Conservation (phyloP, 1,140 invertebrate genomes). For the Drosophila simulans region DNA sequence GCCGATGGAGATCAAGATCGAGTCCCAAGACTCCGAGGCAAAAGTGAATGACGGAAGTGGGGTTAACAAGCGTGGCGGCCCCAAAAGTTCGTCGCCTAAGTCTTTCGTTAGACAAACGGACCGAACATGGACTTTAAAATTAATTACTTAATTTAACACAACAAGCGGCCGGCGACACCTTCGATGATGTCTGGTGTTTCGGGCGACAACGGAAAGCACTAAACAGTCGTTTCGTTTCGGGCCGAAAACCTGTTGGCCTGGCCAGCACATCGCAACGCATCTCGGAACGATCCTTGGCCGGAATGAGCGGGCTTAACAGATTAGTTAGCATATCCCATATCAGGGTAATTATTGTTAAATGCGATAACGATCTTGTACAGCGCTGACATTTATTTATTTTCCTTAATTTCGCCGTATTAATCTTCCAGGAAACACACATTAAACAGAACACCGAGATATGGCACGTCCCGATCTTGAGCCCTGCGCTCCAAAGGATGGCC, state of each 20-base stretch:
- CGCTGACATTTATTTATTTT: constrained; percentile 85
- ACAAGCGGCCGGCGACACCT: constrained; percentile 72
- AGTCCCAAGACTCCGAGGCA: background rate
- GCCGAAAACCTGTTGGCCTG: constrained; percentile 59
- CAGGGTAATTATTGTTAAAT: constrained; percentile 85
- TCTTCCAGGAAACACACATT: constrained; percentile 82
- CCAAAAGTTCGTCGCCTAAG: constrained; percentile 68
- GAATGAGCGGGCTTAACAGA: constrained; percentile 75
- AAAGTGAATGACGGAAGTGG: constrained; percentile 61
- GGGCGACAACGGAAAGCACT: constrained; percentile 74
- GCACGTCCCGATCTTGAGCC: constrained; percentile 50
- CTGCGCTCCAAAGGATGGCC: background rate
- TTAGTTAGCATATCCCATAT: constrained; percentile 85
- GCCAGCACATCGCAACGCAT: constrained; percentile 4
- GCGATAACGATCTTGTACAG: constrained; percentile 84
- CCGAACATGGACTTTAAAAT: constrained; percentile 78
- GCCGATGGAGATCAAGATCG: constrained; percentile 47
- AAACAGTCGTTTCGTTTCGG: constrained; percentile 51
- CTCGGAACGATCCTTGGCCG: constrained; percentile 42
- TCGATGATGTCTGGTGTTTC: constrained; percentile 50
- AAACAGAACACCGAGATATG: constrained; percentile 63
- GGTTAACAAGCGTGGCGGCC: constrained; percentile 53
- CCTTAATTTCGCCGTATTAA: constrained; percentile 85
- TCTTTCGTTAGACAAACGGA: constrained; percentile 77
- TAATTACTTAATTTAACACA: constrained; percentile 84